Conservation (phyloP, 2,888 invertebrate genomes). For the Drosophila putrida region DNA sequence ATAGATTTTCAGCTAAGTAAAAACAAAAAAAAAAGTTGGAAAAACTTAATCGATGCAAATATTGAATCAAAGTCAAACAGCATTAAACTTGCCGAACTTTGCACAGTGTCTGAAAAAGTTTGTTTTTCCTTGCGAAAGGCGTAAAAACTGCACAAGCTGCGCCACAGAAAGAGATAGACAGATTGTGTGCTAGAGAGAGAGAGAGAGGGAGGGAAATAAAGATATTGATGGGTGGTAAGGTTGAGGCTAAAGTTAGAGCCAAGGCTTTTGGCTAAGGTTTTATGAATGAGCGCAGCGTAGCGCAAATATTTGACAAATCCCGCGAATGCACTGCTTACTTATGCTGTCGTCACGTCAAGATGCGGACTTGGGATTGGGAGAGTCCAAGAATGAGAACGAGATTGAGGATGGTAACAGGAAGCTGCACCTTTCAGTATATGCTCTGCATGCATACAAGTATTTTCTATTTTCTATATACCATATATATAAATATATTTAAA, state of each 20-base stretch:
- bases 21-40: constrained; percentile 38
- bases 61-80: constrained; percentile 81
- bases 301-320: constrained; percentile 79
- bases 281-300: constrained; percentile 76
- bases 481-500: constrained; percentile 18
- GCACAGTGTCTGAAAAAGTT: constrained; percentile 68
- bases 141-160: constrained; percentile 57
- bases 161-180: constrained; percentile 18
- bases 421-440: constrained; percentile 32
- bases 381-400: background rate
- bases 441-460: background rate
- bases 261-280: constrained; percentile 53
- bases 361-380: constrained; percentile 16
- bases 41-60: constrained; percentile 76
- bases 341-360: constrained; percentile 72
- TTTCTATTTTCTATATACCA: constrained; percentile 7
- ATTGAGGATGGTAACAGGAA: constrained; percentile 27
- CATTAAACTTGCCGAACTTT: constrained; percentile 80
- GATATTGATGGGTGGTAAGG: constrained; percentile 29
- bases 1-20: constrained; percentile 53
- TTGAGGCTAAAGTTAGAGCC: constrained; percentile 32
- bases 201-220: constrained; percentile 5
- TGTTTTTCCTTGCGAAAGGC: constrained; percentile 60
- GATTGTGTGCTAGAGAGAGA: constrained; percentile 1
- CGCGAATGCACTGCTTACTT: constrained; percentile 78